Evolutionary conservation across 2,797 vertebrate genomes (phyloP), one percentile per base, ranked within the genome.

Genomic region (Sylvia borin): DNA sequence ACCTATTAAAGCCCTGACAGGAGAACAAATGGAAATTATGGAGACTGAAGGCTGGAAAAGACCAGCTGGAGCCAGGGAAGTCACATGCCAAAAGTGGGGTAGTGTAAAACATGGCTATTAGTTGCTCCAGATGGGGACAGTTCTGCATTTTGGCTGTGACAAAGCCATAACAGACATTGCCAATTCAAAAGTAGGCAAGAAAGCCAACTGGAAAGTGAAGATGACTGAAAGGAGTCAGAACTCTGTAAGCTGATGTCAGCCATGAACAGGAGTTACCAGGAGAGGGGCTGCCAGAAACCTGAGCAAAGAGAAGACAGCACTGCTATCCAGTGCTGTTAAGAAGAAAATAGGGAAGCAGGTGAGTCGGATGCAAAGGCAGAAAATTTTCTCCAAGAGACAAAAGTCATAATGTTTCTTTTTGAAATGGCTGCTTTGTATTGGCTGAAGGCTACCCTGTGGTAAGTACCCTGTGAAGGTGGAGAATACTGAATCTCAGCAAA

Each of bases 291-390:
- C 17, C 2, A 31, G 38, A 47, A 75, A 26, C 36, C 9, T 16
- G 31, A 77, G 47, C 34, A n/a, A 21, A 50, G 7, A 50, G 10
- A 25, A 48, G 19, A 14, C 29, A 58, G 45, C 16, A 4, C 3
- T 27, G 50, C 17, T 38, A 7, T 10, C 24, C 0, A 0, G 6
- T n/a, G 64, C 18, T 82, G 17, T 16, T 54, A n/a, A 55, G 64
- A 82, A 61, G 29, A 68, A 11, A 32, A 13, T 3, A 51, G 18
- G 29, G 38, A 73, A 64, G 22, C 18, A 45, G n/a, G 6, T 13
- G 8, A 77, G 14, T 0, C 0, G 5, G 34, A 7, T 48, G 36
- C 4, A 38, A 53, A 85, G 5, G 43, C 7, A 68, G 16, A 68
- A 87, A 70, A 5, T 2, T 62, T 82, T 43, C 36, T 54, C 31